These are phyloP conservation scores for Carduelis carduelis DNA, from an alignment of 2,797 vertebrate species.

Conservation along the genomic window DNA sequence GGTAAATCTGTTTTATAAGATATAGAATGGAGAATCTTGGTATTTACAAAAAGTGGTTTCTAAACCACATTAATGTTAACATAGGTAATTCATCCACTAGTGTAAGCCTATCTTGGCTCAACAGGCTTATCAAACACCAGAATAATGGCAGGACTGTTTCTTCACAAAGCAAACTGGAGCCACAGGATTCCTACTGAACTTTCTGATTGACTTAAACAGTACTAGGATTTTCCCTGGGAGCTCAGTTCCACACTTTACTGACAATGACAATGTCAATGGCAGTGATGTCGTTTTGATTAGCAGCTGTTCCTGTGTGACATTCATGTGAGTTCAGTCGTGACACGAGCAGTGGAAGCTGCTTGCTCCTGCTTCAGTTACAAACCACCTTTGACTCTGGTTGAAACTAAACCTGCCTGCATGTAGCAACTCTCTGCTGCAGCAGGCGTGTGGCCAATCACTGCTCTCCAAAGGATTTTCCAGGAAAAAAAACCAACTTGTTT, in stretches of 20 bases:
- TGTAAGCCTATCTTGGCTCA: not conserved
- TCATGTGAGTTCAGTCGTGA: not conserved
- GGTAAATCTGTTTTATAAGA: not conserved
- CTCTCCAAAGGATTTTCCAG: not conserved
- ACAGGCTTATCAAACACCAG: not conserved
- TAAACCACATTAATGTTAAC: not conserved
- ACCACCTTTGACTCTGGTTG: not conserved
- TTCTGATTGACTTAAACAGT: not conserved
- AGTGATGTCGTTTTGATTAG: not conserved
- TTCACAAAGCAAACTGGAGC: not conserved
- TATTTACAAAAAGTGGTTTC: not conserved
- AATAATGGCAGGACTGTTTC: not conserved
- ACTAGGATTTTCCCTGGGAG: not conserved
- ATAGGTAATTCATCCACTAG: not conserved
- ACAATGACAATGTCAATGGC: not conserved
- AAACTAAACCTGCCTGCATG: not conserved
- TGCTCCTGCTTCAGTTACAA: not conserved
- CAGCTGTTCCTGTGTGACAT: not conserved
- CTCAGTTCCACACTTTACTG: not conserved
- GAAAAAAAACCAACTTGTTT: not conserved
- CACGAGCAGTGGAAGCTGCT: not conserved
- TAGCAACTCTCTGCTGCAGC: not conserved
- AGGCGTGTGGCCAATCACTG: not conserved
- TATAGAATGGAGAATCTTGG: not conserved
- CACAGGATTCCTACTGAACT: not conserved